Percentiles rank a stretch among this genome's conserved stretches.
phyloP scores from a whole-genome alignment of 2,888 invertebrate genomes.

The Leucoma salicis region DNA sequence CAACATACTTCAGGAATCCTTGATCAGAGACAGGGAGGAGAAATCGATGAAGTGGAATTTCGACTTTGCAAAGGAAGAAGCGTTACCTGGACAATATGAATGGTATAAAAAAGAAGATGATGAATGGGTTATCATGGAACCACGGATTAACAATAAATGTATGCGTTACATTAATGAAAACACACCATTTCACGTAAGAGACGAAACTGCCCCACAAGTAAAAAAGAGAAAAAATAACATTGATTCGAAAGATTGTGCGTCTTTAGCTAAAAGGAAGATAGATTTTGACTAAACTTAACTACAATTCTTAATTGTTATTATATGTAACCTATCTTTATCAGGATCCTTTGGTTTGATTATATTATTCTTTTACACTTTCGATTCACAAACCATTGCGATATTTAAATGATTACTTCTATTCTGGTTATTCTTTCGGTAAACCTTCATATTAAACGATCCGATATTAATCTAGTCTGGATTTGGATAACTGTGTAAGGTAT shows the following conservation, averaged over 20 bases:
- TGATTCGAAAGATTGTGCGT: neutral
- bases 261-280: conserved; percentile 46
- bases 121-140: conserved; percentile 43
- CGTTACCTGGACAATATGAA: conserved; percentile 64
- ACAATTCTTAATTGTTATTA: neutral
- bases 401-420: neutral
- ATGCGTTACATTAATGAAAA: conserved; percentile 43
- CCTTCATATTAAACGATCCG: conserved; percentile 4
- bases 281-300: conserved; percentile 15
- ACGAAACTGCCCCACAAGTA: conserved; percentile 26
- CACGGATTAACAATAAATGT: conserved; percentile 6
- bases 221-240: conserved; percentile 27
- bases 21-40: conserved; percentile 38
- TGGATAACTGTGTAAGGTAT: too few species aligned
- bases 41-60: conserved; percentile 78
- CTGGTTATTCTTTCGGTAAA: neutral
- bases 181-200: conserved; percentile 43
- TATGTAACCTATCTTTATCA: neutral
- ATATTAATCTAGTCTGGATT: conserved; percentile 26
- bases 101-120: conserved; percentile 58
- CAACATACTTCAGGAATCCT: conserved; percentile 51
- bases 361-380: neutral
- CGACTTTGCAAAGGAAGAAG: conserved; percentile 76
- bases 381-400: neutral
- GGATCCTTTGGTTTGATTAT: neutral